These are phyloP conservation scores for Aphelenchoides bicaudatus DNA, from an alignment of 2,888 invertebrate species.

Conservation along the genomic window DNA sequence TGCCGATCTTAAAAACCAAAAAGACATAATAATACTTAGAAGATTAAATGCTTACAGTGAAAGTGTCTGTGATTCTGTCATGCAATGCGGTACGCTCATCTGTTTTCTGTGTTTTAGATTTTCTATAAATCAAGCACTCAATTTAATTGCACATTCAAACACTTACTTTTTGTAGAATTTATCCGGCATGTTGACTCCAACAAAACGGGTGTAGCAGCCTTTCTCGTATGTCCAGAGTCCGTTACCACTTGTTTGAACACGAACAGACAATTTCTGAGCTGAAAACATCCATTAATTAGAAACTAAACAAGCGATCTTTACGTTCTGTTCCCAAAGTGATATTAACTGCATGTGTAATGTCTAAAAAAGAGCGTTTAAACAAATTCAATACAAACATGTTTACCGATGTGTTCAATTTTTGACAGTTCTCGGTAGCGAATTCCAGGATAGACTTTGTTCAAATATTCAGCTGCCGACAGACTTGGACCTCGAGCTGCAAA, in stretches of 20 bases:
- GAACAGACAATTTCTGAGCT: background rate
- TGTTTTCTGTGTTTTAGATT: background rate
- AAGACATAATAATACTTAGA: too few relatives aligned
- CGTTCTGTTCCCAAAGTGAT: background rate
- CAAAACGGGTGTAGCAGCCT: background rate
- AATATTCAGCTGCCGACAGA: slow-evolving; percentile 6
- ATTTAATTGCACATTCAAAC: too few relatives aligned
- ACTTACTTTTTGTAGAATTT: too few relatives aligned
- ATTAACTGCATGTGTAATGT: background rate
- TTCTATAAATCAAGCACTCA: too few relatives aligned
- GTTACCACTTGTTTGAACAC: background rate
- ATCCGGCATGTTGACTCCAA: too few relatives aligned
- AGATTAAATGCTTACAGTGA: too few relatives aligned
- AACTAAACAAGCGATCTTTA: too few relatives aligned
- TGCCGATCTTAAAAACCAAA: slow-evolving; percentile 4
- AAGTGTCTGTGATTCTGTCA: slow-evolving; percentile 1
- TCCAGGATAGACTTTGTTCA: background rate
- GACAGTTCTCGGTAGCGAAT: slow-evolving; percentile 1
- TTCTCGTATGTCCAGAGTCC: slow-evolving; percentile 2
- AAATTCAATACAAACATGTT: too few relatives aligned
- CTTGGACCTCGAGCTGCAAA: background rate
- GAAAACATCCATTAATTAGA: too few relatives aligned
- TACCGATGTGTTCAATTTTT: slow-evolving; percentile 5
- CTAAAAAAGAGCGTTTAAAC: too few relatives aligned
- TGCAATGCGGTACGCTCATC: background rate